These are phyloP conservation scores for Acleris holmiana DNA, from an alignment of 2,888 invertebrate genomes.

Conservation along the genomic window DNA sequence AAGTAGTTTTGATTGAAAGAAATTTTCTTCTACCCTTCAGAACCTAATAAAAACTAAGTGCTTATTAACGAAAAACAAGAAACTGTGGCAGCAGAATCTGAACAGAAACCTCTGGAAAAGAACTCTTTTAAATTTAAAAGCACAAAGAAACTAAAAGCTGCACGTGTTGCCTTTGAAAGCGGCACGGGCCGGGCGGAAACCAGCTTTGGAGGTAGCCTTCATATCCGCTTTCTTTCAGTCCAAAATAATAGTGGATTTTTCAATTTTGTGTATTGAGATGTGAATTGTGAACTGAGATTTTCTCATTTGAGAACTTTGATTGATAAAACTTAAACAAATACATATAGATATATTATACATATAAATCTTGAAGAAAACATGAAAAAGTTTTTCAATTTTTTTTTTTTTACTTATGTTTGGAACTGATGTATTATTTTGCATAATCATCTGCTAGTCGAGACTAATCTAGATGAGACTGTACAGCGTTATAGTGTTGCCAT, in stretches of 20 bases:
- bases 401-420: too few species aligned
- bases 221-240: constrained; percentile 34
- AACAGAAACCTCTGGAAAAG: constrained; percentile 16
- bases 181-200: constrained; percentile 22
- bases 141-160: constrained; percentile 37
- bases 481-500: too few species aligned
- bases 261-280: constrained; percentile 3
- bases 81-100: constrained; percentile 21
- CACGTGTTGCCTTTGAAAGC: constrained; percentile 35
- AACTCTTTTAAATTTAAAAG: constrained; percentile 37
- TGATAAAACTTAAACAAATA: too few species aligned
- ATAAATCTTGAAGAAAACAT: too few species aligned
- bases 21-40: too few species aligned
- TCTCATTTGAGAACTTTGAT: too few species aligned
- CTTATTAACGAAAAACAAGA: constrained; percentile 15
- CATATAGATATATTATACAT: too few species aligned
- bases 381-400: too few species aligned
- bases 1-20: too few species aligned
- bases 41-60: background rate
- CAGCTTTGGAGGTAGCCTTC: constrained; percentile 35
- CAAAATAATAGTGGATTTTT: constrained; percentile 34
- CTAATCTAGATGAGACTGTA: too few species aligned
- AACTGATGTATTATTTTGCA: too few species aligned
- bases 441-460: too few species aligned
- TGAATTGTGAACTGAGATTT: background rate